Evolutionary conservation across 2,888 invertebrate species (phyloP).

Genomic region (Galerucella calmariensis): DNA sequence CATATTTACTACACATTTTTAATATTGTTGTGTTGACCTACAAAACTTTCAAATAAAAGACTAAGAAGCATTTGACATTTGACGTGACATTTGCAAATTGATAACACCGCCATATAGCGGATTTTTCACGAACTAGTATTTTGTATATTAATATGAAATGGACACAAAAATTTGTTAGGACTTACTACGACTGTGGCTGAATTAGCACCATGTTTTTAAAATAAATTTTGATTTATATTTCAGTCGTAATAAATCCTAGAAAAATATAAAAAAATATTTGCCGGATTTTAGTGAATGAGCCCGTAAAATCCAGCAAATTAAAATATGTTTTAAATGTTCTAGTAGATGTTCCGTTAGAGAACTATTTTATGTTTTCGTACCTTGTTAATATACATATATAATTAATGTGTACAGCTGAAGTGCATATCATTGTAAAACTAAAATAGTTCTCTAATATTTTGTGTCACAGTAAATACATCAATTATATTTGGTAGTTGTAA

Average conservation of each 20-base stretch:
- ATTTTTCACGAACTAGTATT: background rate
- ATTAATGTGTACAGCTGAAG: constrained; percentile 1
- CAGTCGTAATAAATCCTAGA: background rate
- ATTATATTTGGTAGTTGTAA: background rate
- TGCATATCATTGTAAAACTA: constrained; percentile 10
- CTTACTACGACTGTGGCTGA: background rate
- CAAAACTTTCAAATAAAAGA: too few relatives aligned
- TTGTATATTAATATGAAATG: background rate
- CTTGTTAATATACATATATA: background rate
- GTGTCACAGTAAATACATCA: background rate
- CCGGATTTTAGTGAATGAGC: constrained; percentile 50
- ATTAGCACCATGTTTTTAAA: too few relatives aligned
- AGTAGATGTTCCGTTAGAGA: constrained; percentile 19
- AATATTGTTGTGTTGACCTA: too few relatives aligned
- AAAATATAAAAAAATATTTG: background rate
- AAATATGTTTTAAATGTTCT: constrained; percentile 3
- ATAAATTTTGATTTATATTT: background rate
- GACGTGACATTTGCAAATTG: too few relatives aligned
- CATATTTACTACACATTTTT: too few relatives aligned
- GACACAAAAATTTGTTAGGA: background rate
- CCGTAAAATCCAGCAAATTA: constrained; percentile 56
- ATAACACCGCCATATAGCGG: too few relatives aligned
- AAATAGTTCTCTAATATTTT: constrained; percentile 2
- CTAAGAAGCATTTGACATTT: too few relatives aligned
- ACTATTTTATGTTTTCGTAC: constrained; percentile 22